phyloP scores from a whole-genome alignment of 2,797 vertebrate genomes.

The Acanthurus tractus region DNA sequence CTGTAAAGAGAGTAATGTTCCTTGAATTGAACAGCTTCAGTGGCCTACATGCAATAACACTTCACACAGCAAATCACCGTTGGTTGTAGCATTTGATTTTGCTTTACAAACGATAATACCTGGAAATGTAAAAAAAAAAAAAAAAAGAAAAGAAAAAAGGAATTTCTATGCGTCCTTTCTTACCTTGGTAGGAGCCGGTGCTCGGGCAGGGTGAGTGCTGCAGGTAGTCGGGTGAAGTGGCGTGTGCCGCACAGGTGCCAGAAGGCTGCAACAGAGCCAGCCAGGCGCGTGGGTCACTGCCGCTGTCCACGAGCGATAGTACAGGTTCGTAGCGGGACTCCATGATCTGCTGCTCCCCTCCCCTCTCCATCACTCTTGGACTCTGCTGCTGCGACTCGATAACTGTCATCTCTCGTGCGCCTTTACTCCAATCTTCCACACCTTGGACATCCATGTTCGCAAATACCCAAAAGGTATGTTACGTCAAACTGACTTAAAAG shows the following conservation, averaged over 20 bases:
- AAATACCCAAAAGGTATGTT: slow-evolving; percentile 17
- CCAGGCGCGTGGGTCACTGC: slow-evolving; percentile 92
- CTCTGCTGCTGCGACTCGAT: slow-evolving; percentile 48
- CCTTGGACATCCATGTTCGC: slow-evolving; percentile 78
- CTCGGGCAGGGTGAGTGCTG: slow-evolving; percentile 86
- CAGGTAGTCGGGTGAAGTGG: slow-evolving; percentile 85
- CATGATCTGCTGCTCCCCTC: slow-evolving; percentile 68
- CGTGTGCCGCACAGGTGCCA: slow-evolving; percentile 89
- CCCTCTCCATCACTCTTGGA: slow-evolving; percentile 62
- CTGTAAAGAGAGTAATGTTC: not conserved
- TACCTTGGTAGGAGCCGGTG: slow-evolving; percentile 78
- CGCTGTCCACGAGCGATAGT: slow-evolving; percentile 87
- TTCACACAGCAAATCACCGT: not conserved
- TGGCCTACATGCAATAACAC: not conserved
- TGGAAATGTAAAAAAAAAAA: not conserved
- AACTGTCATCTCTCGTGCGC: slow-evolving; percentile 60
- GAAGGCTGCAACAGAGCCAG: slow-evolving; percentile 87
- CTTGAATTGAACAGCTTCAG: too few species aligned
- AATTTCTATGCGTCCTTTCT: slow-evolving; percentile 27
- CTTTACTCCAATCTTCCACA: slow-evolving; percentile 80
- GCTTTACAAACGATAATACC: not conserved
- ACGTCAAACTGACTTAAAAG: slow-evolving; percentile 14
- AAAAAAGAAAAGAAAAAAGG: too few species aligned
- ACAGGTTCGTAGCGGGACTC: slow-evolving; percentile 78
- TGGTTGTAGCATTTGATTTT: not conserved